Evolutionary conservation across 1,140 invertebrate species (phyloP).

Genomic region (Paralvinella palmiformis): DNA sequence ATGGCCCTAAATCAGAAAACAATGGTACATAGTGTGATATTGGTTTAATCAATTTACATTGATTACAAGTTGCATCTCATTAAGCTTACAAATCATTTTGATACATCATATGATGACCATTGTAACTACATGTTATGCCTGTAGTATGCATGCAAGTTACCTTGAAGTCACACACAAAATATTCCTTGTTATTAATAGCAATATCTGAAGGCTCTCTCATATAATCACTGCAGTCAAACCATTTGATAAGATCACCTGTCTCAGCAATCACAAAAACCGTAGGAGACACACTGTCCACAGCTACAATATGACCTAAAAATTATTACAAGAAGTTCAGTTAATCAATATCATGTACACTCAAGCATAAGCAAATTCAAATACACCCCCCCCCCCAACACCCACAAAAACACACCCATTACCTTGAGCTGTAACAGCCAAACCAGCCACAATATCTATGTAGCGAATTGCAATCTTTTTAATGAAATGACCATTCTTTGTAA

Average conservation of each 20-base stretch:
- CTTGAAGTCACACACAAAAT: slow-evolving; percentile 97
- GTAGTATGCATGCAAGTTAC: too few relatives aligned
- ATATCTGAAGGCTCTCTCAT: slow-evolving; percentile 97
- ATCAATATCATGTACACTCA: neutral
- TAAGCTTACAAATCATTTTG: too few relatives aligned
- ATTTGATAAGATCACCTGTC: slow-evolving; percentile 79
- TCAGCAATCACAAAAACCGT: slow-evolving; percentile 88
- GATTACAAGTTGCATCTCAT: too few relatives aligned
- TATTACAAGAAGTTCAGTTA: neutral
- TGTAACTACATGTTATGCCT: too few relatives aligned
- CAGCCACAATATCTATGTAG: slow-evolving; percentile 96
- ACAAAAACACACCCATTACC: slow-evolving; percentile 50
- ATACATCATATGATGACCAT: too few relatives aligned
- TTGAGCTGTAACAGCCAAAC: slow-evolving; percentile 80
- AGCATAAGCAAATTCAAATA: neutral
- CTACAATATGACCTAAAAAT: slow-evolving; percentile 70
- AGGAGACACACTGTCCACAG: slow-evolving; percentile 93
- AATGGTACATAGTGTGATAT: too few relatives aligned
- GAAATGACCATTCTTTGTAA: slow-evolving; percentile 57
- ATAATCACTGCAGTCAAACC: slow-evolving; percentile 95
- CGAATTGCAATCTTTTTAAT: slow-evolving; percentile 87
- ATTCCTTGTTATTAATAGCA: slow-evolving; percentile 87
- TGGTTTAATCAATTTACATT: too few relatives aligned
- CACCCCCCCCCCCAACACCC: neutral
- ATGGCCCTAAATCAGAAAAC: slow-evolving; percentile 68